These are phyloP conservation scores for Austrolebias charrua DNA, from an alignment of 2,797 vertebrate genomes.

Conservation along the genomic window DNA sequence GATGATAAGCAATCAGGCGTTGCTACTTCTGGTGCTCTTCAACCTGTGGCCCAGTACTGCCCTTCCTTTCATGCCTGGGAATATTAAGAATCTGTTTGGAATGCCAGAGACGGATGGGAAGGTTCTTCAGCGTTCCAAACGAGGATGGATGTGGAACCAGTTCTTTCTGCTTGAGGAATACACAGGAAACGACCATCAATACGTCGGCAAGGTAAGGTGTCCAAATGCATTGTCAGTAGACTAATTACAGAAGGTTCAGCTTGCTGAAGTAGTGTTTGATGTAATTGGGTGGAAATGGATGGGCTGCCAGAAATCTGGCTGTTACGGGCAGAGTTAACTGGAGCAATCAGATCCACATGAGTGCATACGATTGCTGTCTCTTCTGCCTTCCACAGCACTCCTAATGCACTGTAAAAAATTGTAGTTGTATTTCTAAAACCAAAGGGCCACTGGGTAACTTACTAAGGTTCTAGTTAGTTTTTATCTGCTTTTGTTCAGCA, in stretches of 20 bases:
- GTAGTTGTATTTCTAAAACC: not conserved
- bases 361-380: conserved; percentile 15
- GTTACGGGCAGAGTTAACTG: conserved; percentile 43
- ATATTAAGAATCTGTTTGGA: conserved; percentile 74
- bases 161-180: conserved; percentile 98
- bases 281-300: conserved; percentile 65
- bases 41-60: conserved; percentile 65
- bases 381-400: not conserved
- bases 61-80: conserved; percentile 76
- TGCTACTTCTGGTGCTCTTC: conserved; percentile 73
- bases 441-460: not conserved
- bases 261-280: conserved; percentile 49
- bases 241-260: conserved; percentile 57
- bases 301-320: conserved; percentile 48
- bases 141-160: conserved; percentile 99
- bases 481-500: not conserved
- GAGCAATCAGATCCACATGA: conserved; percentile 42
- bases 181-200: conserved; percentile 94
- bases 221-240: conserved; percentile 33
- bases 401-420: conserved; percentile 9
- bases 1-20: conserved; percentile 76
- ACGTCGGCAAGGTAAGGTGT: conserved; percentile 94
- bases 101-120: conserved; percentile 78
- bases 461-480: too few relatives aligned
- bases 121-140: conserved; percentile 89